Evolutionary conservation across 2,888 invertebrate genomes (phyloP).

Genomic region (Conops quadrifasciatus): DNA sequence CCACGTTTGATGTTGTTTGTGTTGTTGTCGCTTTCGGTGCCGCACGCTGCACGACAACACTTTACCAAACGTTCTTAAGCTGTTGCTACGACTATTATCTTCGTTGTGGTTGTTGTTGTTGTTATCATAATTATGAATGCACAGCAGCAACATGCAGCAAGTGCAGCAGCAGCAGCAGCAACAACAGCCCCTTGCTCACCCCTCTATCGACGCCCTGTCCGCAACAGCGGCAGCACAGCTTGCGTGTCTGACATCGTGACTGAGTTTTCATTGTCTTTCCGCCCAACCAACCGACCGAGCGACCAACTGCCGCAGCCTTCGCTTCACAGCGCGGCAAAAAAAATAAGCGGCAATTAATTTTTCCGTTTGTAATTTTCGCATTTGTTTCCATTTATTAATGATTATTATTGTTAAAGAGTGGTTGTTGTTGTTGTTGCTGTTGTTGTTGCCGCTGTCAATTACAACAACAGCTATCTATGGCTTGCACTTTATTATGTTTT

Average conservation of each 20-base stretch:
- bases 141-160: slow-evolving; percentile 28
- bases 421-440: not conserved
- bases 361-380: slow-evolving; percentile 35
- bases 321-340: not conserved
- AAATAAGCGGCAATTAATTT: slow-evolving; percentile 24
- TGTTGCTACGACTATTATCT: too few species aligned
- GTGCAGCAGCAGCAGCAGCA: not conserved
- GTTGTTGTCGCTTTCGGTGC: not conserved
- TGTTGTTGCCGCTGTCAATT: not conserved
- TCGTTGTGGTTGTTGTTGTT: slow-evolving; percentile 13
- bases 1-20: slow-evolving; percentile 6
- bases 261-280: slow-evolving; percentile 14
- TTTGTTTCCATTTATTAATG: slow-evolving; percentile 33
- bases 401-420: not conserved
- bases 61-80: too few species aligned
- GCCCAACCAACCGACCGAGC: not conserved
- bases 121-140: slow-evolving; percentile 36
- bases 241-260: slow-evolving; percentile 31
- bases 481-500: not conserved
- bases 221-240: not conserved
- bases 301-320: not conserved
- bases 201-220: not conserved
- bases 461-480: not conserved
- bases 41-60: too few species aligned
- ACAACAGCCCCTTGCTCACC: not conserved